phyloP scores from a whole-genome alignment of 2,113 vertebrate species.

The Bos javanicus region DNA sequence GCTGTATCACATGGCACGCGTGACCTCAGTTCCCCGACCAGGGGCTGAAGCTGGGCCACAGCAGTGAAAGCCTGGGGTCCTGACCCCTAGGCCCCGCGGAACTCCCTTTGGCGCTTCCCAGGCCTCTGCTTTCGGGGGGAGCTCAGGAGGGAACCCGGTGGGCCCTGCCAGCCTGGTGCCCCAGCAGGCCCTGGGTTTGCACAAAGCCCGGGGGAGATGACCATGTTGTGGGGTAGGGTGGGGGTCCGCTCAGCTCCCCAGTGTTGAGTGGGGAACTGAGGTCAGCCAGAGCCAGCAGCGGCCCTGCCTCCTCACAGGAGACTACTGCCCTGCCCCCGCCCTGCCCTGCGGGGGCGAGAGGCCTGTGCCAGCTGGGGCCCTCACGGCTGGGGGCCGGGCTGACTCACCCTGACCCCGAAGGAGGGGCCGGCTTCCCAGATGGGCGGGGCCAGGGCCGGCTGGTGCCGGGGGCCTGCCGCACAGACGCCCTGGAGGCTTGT shows the following conservation, averaged over 20 bases:
- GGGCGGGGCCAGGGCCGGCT: neutral
- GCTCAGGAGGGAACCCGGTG: neutral
- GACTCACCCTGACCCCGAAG: neutral
- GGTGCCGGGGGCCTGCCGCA: accelerated
- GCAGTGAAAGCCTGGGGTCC: neutral
- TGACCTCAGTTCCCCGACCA: neutral
- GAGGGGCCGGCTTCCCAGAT: neutral
- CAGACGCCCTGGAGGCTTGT: neutral
- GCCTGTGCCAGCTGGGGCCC: neutral
- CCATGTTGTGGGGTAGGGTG: neutral
- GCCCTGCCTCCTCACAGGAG: neutral
- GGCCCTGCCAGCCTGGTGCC: neutral
- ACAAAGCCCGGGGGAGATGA: neutral
- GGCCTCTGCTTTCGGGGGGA: neutral
- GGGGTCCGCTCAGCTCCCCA: neutral
- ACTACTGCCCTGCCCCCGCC: neutral
- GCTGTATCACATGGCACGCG: neutral
- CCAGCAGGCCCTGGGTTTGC: neutral
- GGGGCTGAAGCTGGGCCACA: neutral
- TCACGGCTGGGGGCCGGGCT: neutral
- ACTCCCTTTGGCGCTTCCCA: neutral
- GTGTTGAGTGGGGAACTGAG: neutral
- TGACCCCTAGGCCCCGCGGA: neutral
- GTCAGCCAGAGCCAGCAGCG: neutral
- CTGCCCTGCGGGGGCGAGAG: neutral